phyloP scores from a whole-genome alignment of 2,113 vertebrate genomes.

The Anarhynchus alexandrinus region DNA sequence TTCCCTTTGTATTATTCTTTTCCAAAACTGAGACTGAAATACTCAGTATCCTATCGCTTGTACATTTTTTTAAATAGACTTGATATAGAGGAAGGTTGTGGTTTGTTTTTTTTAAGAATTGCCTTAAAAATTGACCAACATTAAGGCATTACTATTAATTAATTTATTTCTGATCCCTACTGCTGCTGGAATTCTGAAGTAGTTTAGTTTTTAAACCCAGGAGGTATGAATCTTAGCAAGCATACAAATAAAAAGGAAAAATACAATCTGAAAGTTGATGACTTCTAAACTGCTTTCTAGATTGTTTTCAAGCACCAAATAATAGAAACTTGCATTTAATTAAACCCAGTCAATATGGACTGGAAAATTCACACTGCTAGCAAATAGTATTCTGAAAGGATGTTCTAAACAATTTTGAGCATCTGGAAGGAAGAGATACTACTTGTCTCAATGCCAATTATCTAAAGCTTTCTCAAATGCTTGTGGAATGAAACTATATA shows the following conservation, averaged over 20 bases:
- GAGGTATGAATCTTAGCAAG: background rate
- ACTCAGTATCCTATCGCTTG: background rate
- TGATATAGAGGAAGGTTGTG: background rate
- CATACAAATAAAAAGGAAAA: background rate
- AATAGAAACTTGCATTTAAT: background rate
- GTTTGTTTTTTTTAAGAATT: background rate
- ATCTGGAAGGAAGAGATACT: background rate
- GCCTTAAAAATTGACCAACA: background rate
- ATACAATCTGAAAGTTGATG: background rate
- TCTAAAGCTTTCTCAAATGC: background rate
- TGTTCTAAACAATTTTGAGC: background rate
- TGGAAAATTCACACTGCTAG: background rate
- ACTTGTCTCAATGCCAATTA: background rate
- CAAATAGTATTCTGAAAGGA: background rate
- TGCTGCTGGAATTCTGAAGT: background rate
- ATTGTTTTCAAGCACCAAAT: background rate
- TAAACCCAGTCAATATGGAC: background rate
- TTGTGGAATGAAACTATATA: background rate
- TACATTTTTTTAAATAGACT: background rate
- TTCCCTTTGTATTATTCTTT: background rate
- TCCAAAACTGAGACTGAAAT: background rate
- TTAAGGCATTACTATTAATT: background rate
- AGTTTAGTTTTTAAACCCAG: background rate
- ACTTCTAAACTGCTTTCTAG: background rate
- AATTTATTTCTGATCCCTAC: background rate